phyloP scores from a whole-genome alignment of 2,888 invertebrate species.

The Trachelus iudaicus region DNA sequence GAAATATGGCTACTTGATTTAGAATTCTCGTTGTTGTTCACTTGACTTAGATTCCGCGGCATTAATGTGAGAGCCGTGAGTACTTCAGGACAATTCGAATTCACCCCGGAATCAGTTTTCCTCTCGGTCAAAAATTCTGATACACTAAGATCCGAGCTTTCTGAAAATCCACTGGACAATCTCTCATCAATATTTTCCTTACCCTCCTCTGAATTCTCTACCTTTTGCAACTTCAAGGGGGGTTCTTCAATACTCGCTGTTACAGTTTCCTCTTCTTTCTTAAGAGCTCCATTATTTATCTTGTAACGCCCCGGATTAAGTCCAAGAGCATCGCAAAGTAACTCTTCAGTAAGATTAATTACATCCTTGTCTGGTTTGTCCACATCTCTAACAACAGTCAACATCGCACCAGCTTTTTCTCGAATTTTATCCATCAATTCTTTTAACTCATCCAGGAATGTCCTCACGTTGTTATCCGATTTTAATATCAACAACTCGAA shows the following conservation, averaged over 20 bases:
- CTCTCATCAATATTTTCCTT: slow-evolving; percentile 54
- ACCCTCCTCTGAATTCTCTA: slow-evolving; percentile 40
- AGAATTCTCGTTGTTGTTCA: slow-evolving; percentile 24
- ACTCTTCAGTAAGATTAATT: slow-evolving; percentile 49
- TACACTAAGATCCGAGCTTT: slow-evolving; percentile 52
- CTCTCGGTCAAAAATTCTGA: slow-evolving; percentile 53
- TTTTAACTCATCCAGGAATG: slow-evolving; percentile 55
- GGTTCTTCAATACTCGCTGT: slow-evolving; percentile 41
- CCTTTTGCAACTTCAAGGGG: slow-evolving; percentile 48
- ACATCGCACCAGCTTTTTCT: slow-evolving; percentile 45
- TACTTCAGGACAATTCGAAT: slow-evolving; percentile 57
- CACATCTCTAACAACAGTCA: slow-evolving; percentile 36
- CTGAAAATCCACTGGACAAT: slow-evolving; percentile 51
- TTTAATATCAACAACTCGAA: slow-evolving; percentile 56
- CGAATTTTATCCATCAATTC: slow-evolving; percentile 51
- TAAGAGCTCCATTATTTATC: slow-evolving; percentile 44
- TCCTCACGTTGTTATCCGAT: slow-evolving; percentile 53
- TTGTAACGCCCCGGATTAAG: slow-evolving; percentile 53
- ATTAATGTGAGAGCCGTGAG: slow-evolving; percentile 58
- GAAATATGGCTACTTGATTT: slow-evolving; percentile 38
- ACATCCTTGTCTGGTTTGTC: slow-evolving; percentile 38
- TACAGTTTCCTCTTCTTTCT: slow-evolving; percentile 31
- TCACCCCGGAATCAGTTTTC: slow-evolving; percentile 37
- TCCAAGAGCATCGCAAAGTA: slow-evolving; percentile 51
- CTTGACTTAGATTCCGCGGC: slow-evolving; percentile 49